phyloP scores from a whole-genome alignment of 2,888 invertebrate genomes.

The Ellobium chinense region DNA sequence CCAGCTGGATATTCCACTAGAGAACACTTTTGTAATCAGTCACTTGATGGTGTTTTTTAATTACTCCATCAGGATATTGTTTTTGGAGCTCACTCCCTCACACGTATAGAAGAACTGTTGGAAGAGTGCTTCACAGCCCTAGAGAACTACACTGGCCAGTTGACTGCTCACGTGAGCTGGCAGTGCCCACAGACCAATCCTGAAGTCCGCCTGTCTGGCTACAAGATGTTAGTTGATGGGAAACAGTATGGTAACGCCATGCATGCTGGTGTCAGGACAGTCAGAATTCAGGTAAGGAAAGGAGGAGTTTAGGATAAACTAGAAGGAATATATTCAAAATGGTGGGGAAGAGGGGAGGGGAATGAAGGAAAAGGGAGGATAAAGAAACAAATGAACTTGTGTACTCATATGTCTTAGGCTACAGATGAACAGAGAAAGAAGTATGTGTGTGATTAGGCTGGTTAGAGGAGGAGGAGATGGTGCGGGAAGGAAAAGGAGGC shows the following conservation, averaged over 20 bases:
- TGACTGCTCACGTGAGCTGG: slow-evolving; percentile 78
- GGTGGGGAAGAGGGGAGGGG: too few relatives aligned
- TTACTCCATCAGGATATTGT: slow-evolving; percentile 58
- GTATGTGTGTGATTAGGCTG: too few relatives aligned
- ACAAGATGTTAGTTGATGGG: slow-evolving; percentile 78
- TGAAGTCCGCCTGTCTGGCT: slow-evolving; percentile 74
- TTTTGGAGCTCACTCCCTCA: slow-evolving; percentile 70
- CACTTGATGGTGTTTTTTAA: slow-evolving; percentile 8
- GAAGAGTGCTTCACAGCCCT: slow-evolving; percentile 76
- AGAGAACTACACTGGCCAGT: slow-evolving; percentile 76
- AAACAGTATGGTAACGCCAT: slow-evolving; percentile 78
- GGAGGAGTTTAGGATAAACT: neutral
- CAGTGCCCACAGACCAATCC: slow-evolving; percentile 74
- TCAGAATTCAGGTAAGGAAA: slow-evolving; percentile 73
- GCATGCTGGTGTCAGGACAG: slow-evolving; percentile 74
- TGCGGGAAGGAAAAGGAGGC: too few relatives aligned
- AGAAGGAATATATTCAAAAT: too few relatives aligned
- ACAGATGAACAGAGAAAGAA: too few relatives aligned
- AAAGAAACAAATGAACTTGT: too few relatives aligned
- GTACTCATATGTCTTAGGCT: too few relatives aligned
- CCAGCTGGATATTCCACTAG: too few relatives aligned
- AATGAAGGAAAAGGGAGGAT: too few relatives aligned
- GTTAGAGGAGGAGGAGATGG: too few relatives aligned
- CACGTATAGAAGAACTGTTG: slow-evolving; percentile 74
- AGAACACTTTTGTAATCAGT: neutral